Evolutionary conservation across 2,113 vertebrate species (phyloP).

Genomic region (Pungitius pungitius): DNA sequence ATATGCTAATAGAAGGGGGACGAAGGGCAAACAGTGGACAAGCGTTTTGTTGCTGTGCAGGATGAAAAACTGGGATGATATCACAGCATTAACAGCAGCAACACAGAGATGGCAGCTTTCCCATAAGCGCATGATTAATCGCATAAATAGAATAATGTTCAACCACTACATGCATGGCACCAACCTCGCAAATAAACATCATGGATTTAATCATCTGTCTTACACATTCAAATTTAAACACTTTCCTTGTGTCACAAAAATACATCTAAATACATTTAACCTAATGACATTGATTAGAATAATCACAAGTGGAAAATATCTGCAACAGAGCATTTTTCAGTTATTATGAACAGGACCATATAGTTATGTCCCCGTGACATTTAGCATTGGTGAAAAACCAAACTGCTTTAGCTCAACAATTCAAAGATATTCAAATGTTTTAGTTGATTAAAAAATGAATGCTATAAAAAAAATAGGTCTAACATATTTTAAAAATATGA

Average conservation of each 20-base stretch:
- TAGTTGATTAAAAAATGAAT: background rate
- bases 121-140: conserved; percentile 1
- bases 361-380: background rate
- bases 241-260: conserved; percentile 4
- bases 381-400: background rate
- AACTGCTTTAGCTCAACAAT: background rate
- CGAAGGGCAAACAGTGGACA: conserved; percentile 28
- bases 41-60: conserved; percentile 35
- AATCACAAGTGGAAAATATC: conserved; percentile 11
- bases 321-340: conserved; percentile 13
- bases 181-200: conserved; percentile 2
- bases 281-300: conserved; percentile 19
- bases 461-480: background rate
- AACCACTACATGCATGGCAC: conserved; percentile 12
- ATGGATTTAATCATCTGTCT: background rate
- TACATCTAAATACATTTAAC: background rate
- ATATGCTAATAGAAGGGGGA: conserved; percentile 43
- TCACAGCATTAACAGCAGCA: conserved; percentile 22
- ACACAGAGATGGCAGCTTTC: conserved; percentile 13
- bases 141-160: conserved; percentile 2
- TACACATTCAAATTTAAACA: conserved; percentile 21
- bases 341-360: background rate
- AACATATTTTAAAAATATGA: conserved; percentile 17
- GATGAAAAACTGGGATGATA: conserved; percentile 32
- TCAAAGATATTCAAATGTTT: conserved; percentile 12